Base-by-base conservation (phyloP, 2,113 vertebrate genomes). In the Elgaria multicarinata region DNA sequence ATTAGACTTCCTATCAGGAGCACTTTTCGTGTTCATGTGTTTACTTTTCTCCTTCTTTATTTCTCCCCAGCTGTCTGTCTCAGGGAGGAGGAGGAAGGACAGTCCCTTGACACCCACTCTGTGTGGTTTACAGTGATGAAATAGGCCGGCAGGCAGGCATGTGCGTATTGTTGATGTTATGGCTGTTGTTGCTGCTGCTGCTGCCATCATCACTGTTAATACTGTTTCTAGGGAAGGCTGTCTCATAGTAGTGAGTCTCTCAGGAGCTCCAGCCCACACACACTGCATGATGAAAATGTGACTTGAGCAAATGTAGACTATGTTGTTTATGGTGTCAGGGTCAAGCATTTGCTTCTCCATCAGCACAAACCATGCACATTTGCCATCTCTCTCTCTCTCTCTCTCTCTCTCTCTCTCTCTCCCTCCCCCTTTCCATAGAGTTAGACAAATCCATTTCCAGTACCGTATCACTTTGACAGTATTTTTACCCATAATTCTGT, bases 121-220 rank as follows among this genome's bases (percentile, higher is more conserved):
- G 36, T 58, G 24, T 31, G 22, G 36, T 42, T 39, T 86, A 42
- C 53, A 31, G 58, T 86, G 84, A 86, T 86, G 84, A 86, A 86
- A 86, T 75, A 75, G 78, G 26, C 33, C 8, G 44, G 13, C 24
- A 75, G 78, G 26, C 33, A 18, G 44, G 13, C 24, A 12, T 76
- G 55, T 75, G 86, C 33, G 28, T 66, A 36, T 42, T 55, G 53
- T 28, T 86, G 71, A 76, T 75, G 18, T 24, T 33, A 77, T 42
- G 24, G 28, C n/a, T 33, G 76, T 74, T 66, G 24, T n/a, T 31
- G 26, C 9, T 36, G 66, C 24, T 50, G 28, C 31, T 24, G 22
- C 26, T 50, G 44, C 42, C 13, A 13, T 69, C 20, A 10, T 33
- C 5, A 16, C 64, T 36, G 66, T 7, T 13, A 31, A 7, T 78